Evolutionary conservation across 2,797 vertebrate genomes (phyloP), one percentile per base, ranked within the genome.

Genomic region (Notolabrus celidotus): DNA sequence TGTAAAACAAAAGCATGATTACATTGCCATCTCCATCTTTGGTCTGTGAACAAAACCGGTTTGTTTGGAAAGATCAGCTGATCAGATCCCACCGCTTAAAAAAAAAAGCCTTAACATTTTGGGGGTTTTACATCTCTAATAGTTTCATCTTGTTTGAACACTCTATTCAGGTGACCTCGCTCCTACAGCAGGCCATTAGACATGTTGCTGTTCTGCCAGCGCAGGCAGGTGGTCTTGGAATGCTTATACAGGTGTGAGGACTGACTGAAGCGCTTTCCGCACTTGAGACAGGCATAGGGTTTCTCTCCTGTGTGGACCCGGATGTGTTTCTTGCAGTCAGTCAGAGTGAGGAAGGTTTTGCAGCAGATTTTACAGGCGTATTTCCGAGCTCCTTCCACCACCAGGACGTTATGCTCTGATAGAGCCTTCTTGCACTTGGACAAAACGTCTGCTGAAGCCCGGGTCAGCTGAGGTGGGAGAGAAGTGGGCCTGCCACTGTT

Each of bases 281-380:
- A 99, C 91, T 98, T 99, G 20, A 99, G 95, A 82, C 97, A 99
- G n/a, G 97, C 97, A 0, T 99, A 99, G 1, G 98, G 97, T 67
- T 99, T 98, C 79, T 99, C 98, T 4, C 98, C 98, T 0, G 98
- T 99, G 92, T 99, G 98, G 10, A 99, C 97, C 0, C 97, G 94
- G 87, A 99, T 99, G 91, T 99, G 98, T 81, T 99, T 99, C 94
- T 99, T 99, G 89, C 98, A 99, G 92, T 99, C 98, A 1, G 98
- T 99, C 67, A 99, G 84, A 17, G 98, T 99, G 86, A 99, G 91
- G 75, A 99, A 99, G 5, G 97, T 99, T 92, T 99, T 99, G 87
- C 97, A 99, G 94, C 98, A 99, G 92, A 99, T 99, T 90, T 97
- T 98, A 87, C 97, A 99, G 12, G 98, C 98, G 0, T 99, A 99